Evolutionary conservation across 2,113 vertebrate genomes (phyloP).

Genomic region (Henicopernis longicauda): DNA sequence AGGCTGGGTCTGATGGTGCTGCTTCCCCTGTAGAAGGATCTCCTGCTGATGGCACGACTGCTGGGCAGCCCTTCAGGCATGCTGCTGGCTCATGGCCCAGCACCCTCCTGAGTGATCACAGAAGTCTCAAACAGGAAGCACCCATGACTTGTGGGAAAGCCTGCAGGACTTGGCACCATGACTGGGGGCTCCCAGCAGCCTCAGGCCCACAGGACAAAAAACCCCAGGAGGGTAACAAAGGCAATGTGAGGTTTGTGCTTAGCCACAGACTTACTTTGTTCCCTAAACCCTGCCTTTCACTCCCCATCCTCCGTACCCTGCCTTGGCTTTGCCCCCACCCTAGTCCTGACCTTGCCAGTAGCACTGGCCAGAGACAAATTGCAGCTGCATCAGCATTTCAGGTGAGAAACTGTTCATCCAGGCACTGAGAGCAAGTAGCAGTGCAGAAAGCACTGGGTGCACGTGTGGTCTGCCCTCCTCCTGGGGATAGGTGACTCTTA

Average conservation of each 20-base stretch:
- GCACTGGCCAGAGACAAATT: background rate
- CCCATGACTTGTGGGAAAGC: background rate
- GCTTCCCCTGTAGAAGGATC: background rate
- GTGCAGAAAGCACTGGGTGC: background rate
- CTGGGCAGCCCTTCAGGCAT: background rate
- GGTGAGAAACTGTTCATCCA: background rate
- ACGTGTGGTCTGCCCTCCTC: background rate
- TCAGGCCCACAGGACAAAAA: background rate
- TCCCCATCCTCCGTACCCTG: background rate
- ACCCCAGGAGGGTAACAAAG: background rate
- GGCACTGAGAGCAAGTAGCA: background rate
- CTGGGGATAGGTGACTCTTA: background rate
- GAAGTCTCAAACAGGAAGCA: background rate
- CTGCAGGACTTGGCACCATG: background rate
- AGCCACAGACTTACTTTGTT: background rate
- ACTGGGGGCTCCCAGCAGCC: background rate
- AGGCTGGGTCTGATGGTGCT: background rate
- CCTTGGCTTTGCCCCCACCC: background rate
- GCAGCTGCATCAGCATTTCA: background rate
- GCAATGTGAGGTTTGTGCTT: background rate
- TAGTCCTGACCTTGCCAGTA: background rate
- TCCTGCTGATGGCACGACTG: background rate
- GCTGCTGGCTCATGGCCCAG: fast-evolving
- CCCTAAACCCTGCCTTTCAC: background rate
- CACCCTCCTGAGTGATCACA: background rate